Evolutionary conservation across 1,140 invertebrate genomes (phyloP).

Genomic region (Formica exsecta): DNA sequence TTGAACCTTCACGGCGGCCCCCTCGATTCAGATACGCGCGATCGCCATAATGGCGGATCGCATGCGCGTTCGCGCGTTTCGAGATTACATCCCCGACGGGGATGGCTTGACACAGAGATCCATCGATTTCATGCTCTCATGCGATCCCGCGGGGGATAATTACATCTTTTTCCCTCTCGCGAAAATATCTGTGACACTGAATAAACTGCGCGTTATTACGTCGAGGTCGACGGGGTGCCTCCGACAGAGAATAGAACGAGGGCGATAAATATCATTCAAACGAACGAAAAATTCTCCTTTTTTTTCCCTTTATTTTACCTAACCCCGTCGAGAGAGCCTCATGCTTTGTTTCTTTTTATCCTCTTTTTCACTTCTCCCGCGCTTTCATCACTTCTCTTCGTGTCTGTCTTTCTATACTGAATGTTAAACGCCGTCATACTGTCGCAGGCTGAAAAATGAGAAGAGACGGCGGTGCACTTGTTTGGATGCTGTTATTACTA

Average conservation of each 20-base stretch:
- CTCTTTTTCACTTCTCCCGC: conserved; percentile 15
- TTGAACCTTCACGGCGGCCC: conserved; percentile 37
- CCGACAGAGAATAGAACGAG: not conserved
- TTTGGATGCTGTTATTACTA: conserved; percentile 13
- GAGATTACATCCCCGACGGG: conserved; percentile 30
- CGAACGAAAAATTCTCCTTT: conserved; percentile 17
- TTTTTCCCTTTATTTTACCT: not conserved
- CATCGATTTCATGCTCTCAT: not conserved
- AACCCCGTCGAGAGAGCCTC: not conserved
- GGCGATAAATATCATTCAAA: conserved; percentile 57
- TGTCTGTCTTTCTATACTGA: conserved; percentile 47
- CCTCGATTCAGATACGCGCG: not conserved
- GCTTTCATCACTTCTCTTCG: conserved; percentile 36
- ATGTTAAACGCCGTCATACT: conserved; percentile 40
- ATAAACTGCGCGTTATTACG: conserved; percentile 23
- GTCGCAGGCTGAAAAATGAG: conserved; percentile 12
- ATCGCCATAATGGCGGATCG: not conserved
- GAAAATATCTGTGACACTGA: not conserved
- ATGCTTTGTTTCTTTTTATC: conserved; percentile 16
- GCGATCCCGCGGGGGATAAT: not conserved
- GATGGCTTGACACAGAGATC: not conserved
- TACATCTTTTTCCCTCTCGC: not conserved
- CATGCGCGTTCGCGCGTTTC: not conserved
- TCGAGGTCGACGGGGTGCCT: not conserved
- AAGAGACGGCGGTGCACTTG: not conserved